Base-by-base conservation (phyloP, 2,797 vertebrate species). In the Parauchenoglanis ngamensis region DNA sequence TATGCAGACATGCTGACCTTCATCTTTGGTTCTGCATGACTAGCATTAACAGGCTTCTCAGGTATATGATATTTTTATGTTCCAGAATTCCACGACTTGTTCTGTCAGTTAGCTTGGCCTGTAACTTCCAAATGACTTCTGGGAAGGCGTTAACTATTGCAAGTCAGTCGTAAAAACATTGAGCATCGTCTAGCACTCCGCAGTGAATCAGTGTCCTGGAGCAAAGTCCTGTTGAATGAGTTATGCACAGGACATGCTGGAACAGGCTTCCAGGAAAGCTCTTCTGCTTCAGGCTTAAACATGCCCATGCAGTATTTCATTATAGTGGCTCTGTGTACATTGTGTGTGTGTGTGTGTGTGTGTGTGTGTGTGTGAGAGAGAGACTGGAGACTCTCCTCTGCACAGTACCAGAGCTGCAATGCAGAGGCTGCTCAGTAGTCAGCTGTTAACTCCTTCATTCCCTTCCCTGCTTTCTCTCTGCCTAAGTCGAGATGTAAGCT, bases 391-490 rank as follows among this genome's bases (percentile, higher is more conserved):
- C 19, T 61, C 85, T 68, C 63, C n/a, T 35, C 76, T 80, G 65
- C 86, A 68, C 75, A 65, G 78, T 8, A 15, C 5, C 31, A 68
- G 59, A 67, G 49, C 86, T 84, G 86, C 87, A 88, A 63, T 88
- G 87, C 87, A 88, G 87, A 85, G 87, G 76, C 87, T 68, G 81
- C 49, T 70, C 73, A 79, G n/a, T 76, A 63, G 44, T 78, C 76
- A 87, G 73, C 87, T 88, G 65, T 85, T 84, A 84, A 87, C 80
- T 63, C 80, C 23, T 82, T 82, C 59, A 56, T 21, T 46, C 40
- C 57, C 79, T 25, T 49, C 6, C 11, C 23, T 19, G 28, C 19
- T 35, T 12, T 35, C 6, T 12, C 10, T 59, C 77, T 59, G 19
- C 25, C 25, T n/a, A 1, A 52, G 11, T 44, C 19, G 7, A 23